Conservation (phyloP, 2,888 invertebrate genomes). For the Mesodorylaimus sp. region DNA sequence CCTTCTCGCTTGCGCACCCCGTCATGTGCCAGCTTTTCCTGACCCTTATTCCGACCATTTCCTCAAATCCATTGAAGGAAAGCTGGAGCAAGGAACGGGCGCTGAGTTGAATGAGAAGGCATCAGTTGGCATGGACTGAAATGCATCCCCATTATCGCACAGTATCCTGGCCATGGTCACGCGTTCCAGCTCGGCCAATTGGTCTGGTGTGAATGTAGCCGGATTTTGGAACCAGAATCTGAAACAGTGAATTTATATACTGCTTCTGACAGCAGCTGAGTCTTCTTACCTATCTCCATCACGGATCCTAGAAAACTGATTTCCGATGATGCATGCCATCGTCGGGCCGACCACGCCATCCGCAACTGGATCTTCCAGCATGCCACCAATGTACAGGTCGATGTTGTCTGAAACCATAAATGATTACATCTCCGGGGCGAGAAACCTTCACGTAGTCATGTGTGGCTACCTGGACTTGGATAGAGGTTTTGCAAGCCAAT, state of each 20-base stretch:
- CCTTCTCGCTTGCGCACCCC: too few species aligned
- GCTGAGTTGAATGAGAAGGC: not conserved
- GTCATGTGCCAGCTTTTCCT: too few species aligned
- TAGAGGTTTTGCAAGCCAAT: not conserved
- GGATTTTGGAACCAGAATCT: slow-evolving; percentile 38
- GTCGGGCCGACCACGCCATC: slow-evolving; percentile 38
- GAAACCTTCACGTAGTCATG: too few species aligned
- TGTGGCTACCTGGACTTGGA: not conserved
- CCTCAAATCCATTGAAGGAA: not conserved
- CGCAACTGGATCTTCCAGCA: slow-evolving; percentile 34
- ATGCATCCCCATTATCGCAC: slow-evolving; percentile 66
- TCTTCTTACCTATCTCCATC: slow-evolving; percentile 37
- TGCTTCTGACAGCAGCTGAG: too few species aligned
- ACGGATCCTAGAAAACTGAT: slow-evolving; percentile 35
- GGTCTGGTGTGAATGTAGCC: slow-evolving; percentile 34
- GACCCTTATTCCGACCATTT: slow-evolving; percentile 2
- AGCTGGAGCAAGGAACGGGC: not conserved
- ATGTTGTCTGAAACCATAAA: slow-evolving; percentile 37
- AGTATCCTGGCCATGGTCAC: slow-evolving; percentile 60
- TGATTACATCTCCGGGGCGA: too few species aligned
- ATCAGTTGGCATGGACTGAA: not conserved
- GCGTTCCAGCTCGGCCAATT: slow-evolving; percentile 62
- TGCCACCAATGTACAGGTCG: slow-evolving; percentile 37
- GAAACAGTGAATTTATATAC: too few species aligned
- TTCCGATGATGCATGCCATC: slow-evolving; percentile 35